phyloP scores from a whole-genome alignment of 2,113 vertebrate genomes.

The Elanus axillaris region DNA sequence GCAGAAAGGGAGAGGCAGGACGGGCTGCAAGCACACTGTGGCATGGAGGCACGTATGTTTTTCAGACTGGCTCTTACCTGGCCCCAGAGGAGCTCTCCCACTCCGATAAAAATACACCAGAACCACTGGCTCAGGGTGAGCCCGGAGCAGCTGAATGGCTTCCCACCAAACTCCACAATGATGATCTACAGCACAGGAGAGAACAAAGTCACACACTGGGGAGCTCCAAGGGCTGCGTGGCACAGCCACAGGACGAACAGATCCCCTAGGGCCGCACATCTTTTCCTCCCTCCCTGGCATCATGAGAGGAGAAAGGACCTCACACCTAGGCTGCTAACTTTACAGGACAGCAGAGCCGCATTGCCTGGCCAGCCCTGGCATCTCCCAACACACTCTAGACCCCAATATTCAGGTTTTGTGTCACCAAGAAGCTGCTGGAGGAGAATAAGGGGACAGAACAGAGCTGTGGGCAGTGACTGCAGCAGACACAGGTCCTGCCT shows the following conservation, averaged over 20 bases:
- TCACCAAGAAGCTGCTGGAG: neutral
- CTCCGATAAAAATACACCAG: conserved; percentile 95
- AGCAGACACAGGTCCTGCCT: neutral
- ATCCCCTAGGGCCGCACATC: neutral
- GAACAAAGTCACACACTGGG: neutral
- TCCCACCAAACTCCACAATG: conserved; percentile 95
- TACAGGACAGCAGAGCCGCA: accelerated
- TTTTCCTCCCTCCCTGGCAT: neutral
- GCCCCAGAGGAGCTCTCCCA: conserved; percentile 95
- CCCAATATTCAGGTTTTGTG: neutral
- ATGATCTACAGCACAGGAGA: conserved; percentile 77
- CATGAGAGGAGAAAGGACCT: neutral
- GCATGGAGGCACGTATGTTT: accelerated
- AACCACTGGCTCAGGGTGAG: conserved; percentile 93
- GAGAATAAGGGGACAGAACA: neutral
- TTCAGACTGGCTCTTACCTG: conserved; percentile 78
- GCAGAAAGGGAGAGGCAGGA: neutral
- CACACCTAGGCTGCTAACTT: neutral
- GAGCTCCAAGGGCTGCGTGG: neutral
- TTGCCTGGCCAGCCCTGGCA: neutral
- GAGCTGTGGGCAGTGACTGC: neutral
- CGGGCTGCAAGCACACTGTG: accelerated
- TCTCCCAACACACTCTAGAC: neutral
- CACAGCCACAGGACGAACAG: accelerated
- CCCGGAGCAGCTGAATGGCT: conserved; percentile 91